phyloP scores from a whole-genome alignment of 2,797 vertebrate genomes.

The Malacoraja senta region DNA sequence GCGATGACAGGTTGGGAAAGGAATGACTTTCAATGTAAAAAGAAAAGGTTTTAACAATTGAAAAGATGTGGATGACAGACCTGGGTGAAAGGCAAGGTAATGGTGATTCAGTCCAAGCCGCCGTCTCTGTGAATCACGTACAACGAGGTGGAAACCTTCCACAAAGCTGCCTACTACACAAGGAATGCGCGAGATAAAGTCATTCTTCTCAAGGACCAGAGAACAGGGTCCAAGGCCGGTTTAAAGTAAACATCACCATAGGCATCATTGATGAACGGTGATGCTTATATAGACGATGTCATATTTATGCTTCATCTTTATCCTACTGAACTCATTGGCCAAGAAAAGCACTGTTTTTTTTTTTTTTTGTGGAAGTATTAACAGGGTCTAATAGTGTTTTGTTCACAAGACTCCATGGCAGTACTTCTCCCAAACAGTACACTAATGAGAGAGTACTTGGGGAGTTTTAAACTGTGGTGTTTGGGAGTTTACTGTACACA shows the following conservation, averaged over 20 bases:
- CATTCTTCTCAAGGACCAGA: not conserved
- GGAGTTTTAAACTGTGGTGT: not conserved
- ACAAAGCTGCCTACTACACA: not conserved
- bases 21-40: not conserved
- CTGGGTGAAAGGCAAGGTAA: not conserved
- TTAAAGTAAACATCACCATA: not conserved
- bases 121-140: not conserved
- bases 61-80: not conserved
- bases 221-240: not conserved
- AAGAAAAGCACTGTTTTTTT: not conserved
- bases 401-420: not conserved
- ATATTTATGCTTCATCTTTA: not conserved
- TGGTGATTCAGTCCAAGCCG: not conserved
- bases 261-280: not conserved
- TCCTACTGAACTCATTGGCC: not conserved
- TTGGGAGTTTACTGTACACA: not conserved
- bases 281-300: not conserved
- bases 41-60: not conserved
- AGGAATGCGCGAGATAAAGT: not conserved
- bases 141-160: not conserved
- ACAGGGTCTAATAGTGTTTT: not conserved
- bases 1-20: not conserved
- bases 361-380: not conserved
- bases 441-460: not conserved
- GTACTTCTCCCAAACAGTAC: not conserved